Base-by-base conservation (phyloP, 2,797 vertebrate genomes). In the Hapalemur alaotrensis region DNA sequence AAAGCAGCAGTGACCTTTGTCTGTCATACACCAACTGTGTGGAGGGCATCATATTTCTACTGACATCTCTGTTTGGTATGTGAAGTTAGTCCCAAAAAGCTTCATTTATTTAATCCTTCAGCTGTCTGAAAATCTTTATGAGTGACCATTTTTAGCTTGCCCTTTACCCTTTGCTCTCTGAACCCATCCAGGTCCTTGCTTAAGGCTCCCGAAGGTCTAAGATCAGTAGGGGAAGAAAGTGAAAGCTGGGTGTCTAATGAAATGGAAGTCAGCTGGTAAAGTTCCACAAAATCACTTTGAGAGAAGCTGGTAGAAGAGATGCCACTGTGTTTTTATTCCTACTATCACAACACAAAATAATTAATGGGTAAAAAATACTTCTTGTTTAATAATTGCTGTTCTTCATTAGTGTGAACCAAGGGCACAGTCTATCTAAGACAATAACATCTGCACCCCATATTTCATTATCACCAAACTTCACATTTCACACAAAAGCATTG, bases 391-490 rank as follows among this genome's bases (percentile, higher is more conserved):
- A 98, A 98, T 98, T 98, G 98, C 98, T 98, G 79, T 97, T 98
- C 98, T 98, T 98, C 98, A 98, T 98, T 98, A 99, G 98, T 95
- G 98, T 98, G 98, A 99, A 98, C 98, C 98, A 98, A 98, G 98
- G 98, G 98, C 98, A 98, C 61, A 97, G 97, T 98, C 98, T 98
- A 98, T 98, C 97, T 98, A 98, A 98, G 98, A 99, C 99, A 99
- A 98, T 98, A 98, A 98, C 98, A 98, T 98, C 98, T 98, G 98
- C 98, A 98, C 98, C 98, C 98, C 98, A 98, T 98, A 98, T 99
- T 99, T 99, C 99, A 99, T 99, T 99, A 99, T 99, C 99, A 99
- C 99, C 98, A 99, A 99, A 99, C 99, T 99, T 99, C 99, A 99
- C 99, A 99, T 99, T 99, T 99, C 99, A 99, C 98, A 99, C 99